These are phyloP conservation scores for Hydrocynus forskahlii DNA, from an alignment of 2,797 vertebrate species.

Conservation along the genomic window DNA sequence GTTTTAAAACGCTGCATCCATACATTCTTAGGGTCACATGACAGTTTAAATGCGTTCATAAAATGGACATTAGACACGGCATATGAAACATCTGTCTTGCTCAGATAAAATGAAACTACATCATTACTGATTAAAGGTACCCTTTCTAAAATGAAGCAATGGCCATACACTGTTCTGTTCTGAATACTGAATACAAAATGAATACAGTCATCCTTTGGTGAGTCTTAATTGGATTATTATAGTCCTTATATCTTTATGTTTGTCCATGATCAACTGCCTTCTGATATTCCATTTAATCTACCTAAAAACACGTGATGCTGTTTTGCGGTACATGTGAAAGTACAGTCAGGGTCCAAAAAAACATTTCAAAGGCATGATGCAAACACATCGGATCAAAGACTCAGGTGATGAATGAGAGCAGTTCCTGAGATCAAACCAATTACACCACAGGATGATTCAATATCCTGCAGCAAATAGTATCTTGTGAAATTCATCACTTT, in stretches of 20 bases:
- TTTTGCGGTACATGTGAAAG: not conserved
- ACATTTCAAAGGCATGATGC: constrained; percentile 37
- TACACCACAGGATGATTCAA: constrained; percentile 20
- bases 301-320: not conserved
- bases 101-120: not conserved
- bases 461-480: constrained; percentile 10
- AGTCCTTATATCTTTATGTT: not conserved
- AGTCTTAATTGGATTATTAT: not conserved
- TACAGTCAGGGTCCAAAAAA: constrained; percentile 13
- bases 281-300: not conserved
- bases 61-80: not conserved
- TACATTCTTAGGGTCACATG: not conserved
- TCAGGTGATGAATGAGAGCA: constrained; percentile 23
- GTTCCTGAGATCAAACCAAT: constrained; percentile 45
- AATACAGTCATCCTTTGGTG: not conserved
- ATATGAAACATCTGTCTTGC: not conserved
- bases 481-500: constrained; percentile 17
- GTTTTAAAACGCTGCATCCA: not conserved
- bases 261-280: not conserved
- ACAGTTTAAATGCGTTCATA: not conserved
- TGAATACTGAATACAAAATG: not conserved
- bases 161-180: not conserved
- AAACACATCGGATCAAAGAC: constrained; percentile 42
- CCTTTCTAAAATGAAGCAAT: not conserved
- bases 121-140: not conserved